phyloP scores from a whole-genome alignment of 2,113 vertebrate genomes.

The Piaya cayana region DNA sequence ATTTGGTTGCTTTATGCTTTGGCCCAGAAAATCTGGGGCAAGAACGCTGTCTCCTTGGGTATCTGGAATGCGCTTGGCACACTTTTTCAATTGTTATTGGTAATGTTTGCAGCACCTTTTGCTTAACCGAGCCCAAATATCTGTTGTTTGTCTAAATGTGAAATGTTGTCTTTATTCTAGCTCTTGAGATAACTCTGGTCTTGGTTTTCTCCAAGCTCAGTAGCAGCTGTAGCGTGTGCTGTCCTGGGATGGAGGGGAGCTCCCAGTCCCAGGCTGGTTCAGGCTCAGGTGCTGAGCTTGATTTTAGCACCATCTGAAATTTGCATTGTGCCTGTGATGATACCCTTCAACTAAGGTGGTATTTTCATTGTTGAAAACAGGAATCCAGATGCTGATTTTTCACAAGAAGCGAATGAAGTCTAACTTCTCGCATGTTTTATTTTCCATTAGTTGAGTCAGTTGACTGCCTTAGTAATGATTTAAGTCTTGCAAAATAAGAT shows the following conservation, averaged over 20 bases:
- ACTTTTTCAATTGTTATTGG: neutral
- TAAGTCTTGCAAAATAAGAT: accelerated
- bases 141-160: neutral
- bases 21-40: neutral
- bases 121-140: neutral
- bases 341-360: neutral
- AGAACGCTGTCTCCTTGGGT: neutral
- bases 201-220: neutral
- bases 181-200: neutral
- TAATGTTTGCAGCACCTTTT: neutral
- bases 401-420: neutral
- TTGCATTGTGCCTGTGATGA: accelerated
- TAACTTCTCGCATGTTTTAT: neutral
- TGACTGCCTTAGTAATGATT: neutral
- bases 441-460: neutral
- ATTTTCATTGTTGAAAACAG: neutral
- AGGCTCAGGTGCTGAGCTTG: neutral
- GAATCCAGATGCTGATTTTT: neutral
- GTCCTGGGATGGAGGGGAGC: neutral
- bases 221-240: accelerated
- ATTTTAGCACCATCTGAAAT: neutral
- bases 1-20: neutral
- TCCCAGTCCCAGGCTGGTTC: neutral
- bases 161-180: neutral
- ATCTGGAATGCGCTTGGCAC: neutral